A percentile compares a stretch with the other conserved stretches of the same genome.
Conservation (phyloP, 2,888 invertebrate species). For the Panzeria rudis region DNA sequence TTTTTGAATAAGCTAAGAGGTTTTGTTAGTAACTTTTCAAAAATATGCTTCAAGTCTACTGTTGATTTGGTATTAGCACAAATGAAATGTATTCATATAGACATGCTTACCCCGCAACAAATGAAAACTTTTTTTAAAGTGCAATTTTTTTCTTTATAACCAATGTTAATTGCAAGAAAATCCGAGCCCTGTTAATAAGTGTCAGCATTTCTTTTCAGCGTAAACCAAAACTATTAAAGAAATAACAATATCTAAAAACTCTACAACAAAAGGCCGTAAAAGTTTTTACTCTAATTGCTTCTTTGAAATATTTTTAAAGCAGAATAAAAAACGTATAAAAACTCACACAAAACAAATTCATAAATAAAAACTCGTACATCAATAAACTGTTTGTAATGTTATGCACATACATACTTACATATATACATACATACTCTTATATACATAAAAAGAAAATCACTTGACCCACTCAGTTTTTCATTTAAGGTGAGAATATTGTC, state of each 20-base stretch:
- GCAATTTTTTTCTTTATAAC: too few species aligned
- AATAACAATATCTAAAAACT: slow-evolving; percentile 6
- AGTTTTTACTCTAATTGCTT: slow-evolving; percentile 60
- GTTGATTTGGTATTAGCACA: too few species aligned
- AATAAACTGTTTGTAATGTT: slow-evolving; percentile 1
- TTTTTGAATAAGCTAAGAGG: too few species aligned
- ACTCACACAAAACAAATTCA: slow-evolving; percentile 23
- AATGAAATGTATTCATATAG: too few species aligned
- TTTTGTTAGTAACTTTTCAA: too few species aligned
- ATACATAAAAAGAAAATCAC: slow-evolving; percentile 53
- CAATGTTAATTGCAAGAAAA: too few species aligned
- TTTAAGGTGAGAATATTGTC: slow-evolving; percentile 62
- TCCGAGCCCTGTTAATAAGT: neutral
- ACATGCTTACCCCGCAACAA: too few species aligned
- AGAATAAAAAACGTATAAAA: neutral
- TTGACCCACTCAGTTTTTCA: slow-evolving; percentile 67
- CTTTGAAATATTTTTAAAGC: slow-evolving; percentile 26
- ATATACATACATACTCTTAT: neutral
- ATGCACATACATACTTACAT: neutral
- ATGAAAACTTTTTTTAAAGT: too few species aligned
- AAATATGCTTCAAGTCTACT: too few species aligned
- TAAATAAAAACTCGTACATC: slow-evolving; percentile 18
- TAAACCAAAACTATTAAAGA: slow-evolving; percentile 6
- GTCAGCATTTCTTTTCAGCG: neutral
- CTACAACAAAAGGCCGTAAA: slow-evolving; percentile 28